Evolutionary conservation across 1,140 invertebrate genomes (phyloP).

Genomic region (Philaenus spumarius): DNA sequence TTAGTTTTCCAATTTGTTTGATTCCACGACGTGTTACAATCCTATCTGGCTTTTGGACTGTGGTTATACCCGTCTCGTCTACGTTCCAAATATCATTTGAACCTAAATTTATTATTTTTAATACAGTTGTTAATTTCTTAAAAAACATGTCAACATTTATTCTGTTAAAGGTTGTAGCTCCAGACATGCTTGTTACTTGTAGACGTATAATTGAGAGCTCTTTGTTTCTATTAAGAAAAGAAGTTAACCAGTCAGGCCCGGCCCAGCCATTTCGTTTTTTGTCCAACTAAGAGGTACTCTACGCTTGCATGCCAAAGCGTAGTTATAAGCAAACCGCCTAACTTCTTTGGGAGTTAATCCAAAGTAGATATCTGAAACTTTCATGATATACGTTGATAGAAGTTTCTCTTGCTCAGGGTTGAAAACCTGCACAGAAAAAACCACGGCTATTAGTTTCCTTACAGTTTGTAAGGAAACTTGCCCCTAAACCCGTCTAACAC

Average conservation of each 20-base stretch:
- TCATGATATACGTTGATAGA: not conserved
- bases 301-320: not conserved
- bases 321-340: slow-evolving; percentile 1
- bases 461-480: no score
- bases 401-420: not conserved
- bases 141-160: slow-evolving; percentile 37
- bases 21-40: slow-evolving; percentile 39
- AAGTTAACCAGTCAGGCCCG: slow-evolving; percentile 37
- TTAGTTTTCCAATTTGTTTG: slow-evolving; percentile 40
- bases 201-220: slow-evolving; percentile 38
- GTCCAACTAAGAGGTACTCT: not conserved
- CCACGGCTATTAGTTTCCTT: no score
- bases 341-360: not conserved
- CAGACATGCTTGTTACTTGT: slow-evolving; percentile 40
- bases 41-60: slow-evolving; percentile 40
- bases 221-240: slow-evolving; percentile 42
- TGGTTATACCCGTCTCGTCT: slow-evolving; percentile 40
- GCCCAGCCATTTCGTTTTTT: not conserved
- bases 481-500: no score
- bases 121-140: slow-evolving; percentile 34
- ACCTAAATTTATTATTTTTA: slow-evolving; percentile 32
- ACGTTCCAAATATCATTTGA: slow-evolving; percentile 37
- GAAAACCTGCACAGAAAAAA: no score
- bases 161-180: slow-evolving; percentile 40
- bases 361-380: not conserved